A percentile compares a stretch with the other conserved stretches of the same genome.
phyloP scores from a whole-genome alignment of 2,113 vertebrate species.

The Chaetodon auriga region DNA sequence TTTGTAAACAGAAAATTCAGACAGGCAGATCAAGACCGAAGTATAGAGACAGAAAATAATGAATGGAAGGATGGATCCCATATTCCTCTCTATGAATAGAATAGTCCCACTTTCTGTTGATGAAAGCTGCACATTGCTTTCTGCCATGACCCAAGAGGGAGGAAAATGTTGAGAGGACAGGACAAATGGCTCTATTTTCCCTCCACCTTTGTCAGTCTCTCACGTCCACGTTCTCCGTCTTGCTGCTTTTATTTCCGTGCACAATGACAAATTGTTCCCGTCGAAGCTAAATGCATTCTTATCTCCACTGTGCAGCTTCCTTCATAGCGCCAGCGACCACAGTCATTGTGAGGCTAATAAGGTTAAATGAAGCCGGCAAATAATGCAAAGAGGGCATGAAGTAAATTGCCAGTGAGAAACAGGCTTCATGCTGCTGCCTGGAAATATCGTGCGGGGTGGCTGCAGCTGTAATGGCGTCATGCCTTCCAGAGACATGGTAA shows the following conservation, averaged over 20 bases:
- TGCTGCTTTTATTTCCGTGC: constrained; percentile 26
- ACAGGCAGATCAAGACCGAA: not conserved
- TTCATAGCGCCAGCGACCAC: constrained; percentile 8
- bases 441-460: constrained; percentile 36
- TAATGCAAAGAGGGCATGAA: constrained; percentile 44
- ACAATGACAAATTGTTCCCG: constrained; percentile 42
- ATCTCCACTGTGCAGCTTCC: constrained; percentile 61
- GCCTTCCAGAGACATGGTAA: constrained; percentile 41
- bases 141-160: not conserved
- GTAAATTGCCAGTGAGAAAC: constrained; percentile 45
- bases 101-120: not conserved
- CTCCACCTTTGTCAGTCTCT: constrained; percentile 31
- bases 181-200: constrained; percentile 35
- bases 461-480: constrained; percentile 18
- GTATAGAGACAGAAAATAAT: not conserved
- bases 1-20: not conserved
- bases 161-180: not conserved
- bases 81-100: not conserved
- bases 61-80: not conserved
- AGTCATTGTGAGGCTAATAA: constrained; percentile 40
- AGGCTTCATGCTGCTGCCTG: constrained; percentile 22
- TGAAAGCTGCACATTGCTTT: constrained; percentile 16
- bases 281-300: constrained; percentile 34
- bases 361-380: constrained; percentile 61
- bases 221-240: not conserved